Evolutionary conservation across 1,140 invertebrate species (phyloP).

Genomic region (Aphaenogaster floridana): DNA sequence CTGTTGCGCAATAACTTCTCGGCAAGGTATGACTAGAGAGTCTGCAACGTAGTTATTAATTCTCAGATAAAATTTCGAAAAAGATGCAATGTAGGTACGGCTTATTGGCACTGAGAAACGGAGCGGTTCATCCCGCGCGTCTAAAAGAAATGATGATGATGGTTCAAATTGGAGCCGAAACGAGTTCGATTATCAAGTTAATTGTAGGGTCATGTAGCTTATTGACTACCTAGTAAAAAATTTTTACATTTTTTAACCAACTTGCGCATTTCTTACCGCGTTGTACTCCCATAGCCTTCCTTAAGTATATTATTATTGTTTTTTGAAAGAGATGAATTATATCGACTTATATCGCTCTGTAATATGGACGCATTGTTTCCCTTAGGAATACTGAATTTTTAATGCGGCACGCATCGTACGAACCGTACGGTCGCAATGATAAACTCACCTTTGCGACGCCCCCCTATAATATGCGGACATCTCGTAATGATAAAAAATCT

Average conservation of each 20-base stretch:
- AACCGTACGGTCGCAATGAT: not conserved
- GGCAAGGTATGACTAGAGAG: not conserved
- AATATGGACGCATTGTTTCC: constrained; percentile 20
- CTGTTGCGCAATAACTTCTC: constrained; percentile 25
- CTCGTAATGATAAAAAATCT: constrained; percentile 38
- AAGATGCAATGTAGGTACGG: not conserved
- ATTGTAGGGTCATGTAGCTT: no score
- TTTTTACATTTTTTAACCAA: no score
- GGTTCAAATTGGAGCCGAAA: no score
- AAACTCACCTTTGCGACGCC: constrained; percentile 3
- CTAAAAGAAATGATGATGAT: not conserved
- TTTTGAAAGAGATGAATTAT: not conserved
- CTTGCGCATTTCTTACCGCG: no score
- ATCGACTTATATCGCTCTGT: not conserved
- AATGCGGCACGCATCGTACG: not conserved
- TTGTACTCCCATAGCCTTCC: no score
- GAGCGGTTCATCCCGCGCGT: not conserved
- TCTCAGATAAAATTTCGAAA: not conserved
- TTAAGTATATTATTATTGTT: no score
- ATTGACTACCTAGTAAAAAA: no score
- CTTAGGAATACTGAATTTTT: constrained; percentile 12
- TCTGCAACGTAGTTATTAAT: constrained; percentile 30
- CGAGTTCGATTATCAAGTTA: no score
- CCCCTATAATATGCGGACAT: constrained; percentile 16
- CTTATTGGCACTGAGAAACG: not conserved